phyloP scores from a whole-genome alignment of 2,113 vertebrate genomes.

The Uropsilus gracilis region DNA sequence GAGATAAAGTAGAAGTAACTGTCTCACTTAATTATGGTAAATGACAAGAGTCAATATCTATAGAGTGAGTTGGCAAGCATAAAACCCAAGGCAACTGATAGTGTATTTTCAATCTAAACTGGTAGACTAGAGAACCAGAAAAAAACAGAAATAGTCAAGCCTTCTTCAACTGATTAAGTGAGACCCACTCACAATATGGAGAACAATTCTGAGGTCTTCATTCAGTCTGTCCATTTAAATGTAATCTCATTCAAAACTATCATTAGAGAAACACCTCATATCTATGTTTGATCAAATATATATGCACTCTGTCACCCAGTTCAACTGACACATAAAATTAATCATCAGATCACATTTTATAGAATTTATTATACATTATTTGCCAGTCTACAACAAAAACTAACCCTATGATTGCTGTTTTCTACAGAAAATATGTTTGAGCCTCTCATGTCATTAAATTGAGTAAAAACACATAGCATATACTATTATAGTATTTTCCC shows the following conservation, averaged over 20 bases:
- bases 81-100: neutral
- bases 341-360: neutral
- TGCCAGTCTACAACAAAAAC: neutral
- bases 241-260: neutral
- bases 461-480: constrained; percentile 2
- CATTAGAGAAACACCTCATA: neutral
- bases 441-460: constrained; percentile 34
- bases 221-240: neutral
- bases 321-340: constrained; percentile 19
- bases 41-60: neutral
- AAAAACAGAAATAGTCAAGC: neutral
- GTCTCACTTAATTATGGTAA: neutral
- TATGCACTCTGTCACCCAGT: neutral
- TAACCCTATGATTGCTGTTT: neutral
- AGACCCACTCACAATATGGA: neutral
- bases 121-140: neutral
- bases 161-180: neutral
- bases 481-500: constrained; percentile 27
- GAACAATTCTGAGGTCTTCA: neutral
- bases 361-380: constrained; percentile 11
- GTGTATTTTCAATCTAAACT: neutral
- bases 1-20: neutral
- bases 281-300: neutral
- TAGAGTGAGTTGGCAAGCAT: neutral
- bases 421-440: neutral